Base-by-base conservation (phyloP, 2,888 invertebrate genomes). In the Caenorhabditis zanzibari region DNA sequence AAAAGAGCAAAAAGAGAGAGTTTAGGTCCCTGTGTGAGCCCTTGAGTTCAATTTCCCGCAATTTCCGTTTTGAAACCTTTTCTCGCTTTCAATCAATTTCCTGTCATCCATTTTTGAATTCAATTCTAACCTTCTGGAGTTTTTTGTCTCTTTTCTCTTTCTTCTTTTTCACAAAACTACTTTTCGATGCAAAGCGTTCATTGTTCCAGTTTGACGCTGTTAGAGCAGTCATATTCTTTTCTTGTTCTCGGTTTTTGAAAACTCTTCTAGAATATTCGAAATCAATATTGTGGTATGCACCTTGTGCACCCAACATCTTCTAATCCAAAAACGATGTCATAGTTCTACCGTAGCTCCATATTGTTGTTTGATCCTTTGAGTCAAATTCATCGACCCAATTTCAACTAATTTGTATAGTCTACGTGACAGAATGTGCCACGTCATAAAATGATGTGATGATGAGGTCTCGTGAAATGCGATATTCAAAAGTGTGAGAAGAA, bases 61-160 rank as follows among this genome's bases (percentile, higher is more conserved):
- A 69, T 77, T 77, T 77, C 77, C 77, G 76, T 69, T 77, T 61
- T 69, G 69, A 69, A 77, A 77, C 77, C 61, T 76, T 44, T 68
- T 74, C 61, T 76, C 49, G 49, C 56, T 75, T 75, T 68, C 68
- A 71, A 52, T 77, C 69, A 77, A 77, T 77, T 77, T 77, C 77
- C 77, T 77, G 61, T 71, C 77, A 77, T 71, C 61, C 58, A 19
- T 64, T 64, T 64, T 28, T 66, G 26, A 44, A 63, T 63, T 26
- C 63, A 47, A 63, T 63, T 63, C 44, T 63, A 63, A 28, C 63
- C 24, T 22, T 26, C 44, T 63, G 63, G 16, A 32, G 49, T 44
- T 63, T 12, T 52, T 12, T 12, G 16, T 35, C 61, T 49, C n/a
- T 41, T 41, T 16, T 24, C 56, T 41, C 28, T 2, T n/a, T n/a